phyloP scores from a whole-genome alignment of 2,888 invertebrate genomes.

The Deroplatys truncata region DNA sequence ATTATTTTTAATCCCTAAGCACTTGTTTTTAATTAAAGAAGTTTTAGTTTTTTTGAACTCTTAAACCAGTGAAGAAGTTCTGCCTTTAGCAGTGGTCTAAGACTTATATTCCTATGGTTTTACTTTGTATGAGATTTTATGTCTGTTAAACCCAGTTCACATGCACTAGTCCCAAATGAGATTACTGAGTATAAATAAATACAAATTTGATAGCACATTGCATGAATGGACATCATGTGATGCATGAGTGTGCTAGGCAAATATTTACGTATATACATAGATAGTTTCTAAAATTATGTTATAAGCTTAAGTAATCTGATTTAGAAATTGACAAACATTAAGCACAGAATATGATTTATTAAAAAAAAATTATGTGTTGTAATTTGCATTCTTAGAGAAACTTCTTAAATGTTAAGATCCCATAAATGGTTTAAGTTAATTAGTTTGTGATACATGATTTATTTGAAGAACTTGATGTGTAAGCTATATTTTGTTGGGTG shows the following conservation, averaged over 20 bases:
- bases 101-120: no score
- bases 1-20: no score
- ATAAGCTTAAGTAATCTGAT: not conserved
- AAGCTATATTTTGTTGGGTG: not conserved
- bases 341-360: not conserved
- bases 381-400: not conserved
- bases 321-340: not conserved
- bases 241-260: not conserved
- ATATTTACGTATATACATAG: not conserved
- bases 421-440: not conserved
- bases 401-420: not conserved
- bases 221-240: no score
- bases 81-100: no score
- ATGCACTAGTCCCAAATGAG: no score
- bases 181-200: no score
- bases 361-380: not conserved
- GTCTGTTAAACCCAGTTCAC: no score
- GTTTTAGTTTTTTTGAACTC: no score
- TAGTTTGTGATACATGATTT: not conserved
- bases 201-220: no score
- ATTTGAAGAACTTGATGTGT: not conserved
- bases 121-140: no score
- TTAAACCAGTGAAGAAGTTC: no score
- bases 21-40: no score
- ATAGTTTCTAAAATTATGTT: not conserved